A percentile compares a stretch with the other conserved stretches of the same genome.
phyloP scores from a whole-genome alignment of 2,113 vertebrate genomes.

The Istiophorus platypterus region DNA sequence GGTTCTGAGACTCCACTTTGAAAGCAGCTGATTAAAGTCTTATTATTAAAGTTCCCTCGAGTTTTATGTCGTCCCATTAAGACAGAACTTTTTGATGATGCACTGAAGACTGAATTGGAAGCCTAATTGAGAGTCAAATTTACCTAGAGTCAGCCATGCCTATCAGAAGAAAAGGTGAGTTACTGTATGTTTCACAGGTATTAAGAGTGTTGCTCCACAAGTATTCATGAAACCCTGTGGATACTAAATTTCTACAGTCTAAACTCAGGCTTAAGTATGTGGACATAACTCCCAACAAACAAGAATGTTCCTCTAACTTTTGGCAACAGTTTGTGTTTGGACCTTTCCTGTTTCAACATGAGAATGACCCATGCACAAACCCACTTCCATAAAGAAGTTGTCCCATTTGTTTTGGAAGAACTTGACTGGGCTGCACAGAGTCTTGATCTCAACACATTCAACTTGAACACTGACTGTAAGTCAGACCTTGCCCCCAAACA shows the following conservation, averaged over 20 bases:
- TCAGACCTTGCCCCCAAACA: not conserved
- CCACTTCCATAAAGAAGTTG: not conserved
- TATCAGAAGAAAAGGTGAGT: conserved; percentile 85
- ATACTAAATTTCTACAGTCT: not conserved
- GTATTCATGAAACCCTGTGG: not conserved
- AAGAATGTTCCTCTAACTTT: not conserved
- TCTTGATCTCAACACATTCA: not conserved
- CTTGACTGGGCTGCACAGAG: not conserved
- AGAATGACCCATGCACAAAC: not conserved
- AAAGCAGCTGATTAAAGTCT: not conserved
- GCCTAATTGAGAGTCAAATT: conserved; percentile 26
- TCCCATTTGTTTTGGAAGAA: not conserved
- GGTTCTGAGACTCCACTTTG: conserved; percentile 21
- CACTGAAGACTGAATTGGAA: conserved; percentile 39
- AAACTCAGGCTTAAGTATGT: not conserved
- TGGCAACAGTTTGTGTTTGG: not conserved
- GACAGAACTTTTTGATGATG: conserved; percentile 39
- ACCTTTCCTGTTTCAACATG: not conserved
- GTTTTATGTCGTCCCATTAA: not conserved
- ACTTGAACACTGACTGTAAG: not conserved
- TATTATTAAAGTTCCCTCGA: not conserved
- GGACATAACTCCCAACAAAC: not conserved
- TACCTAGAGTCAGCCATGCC: conserved; percentile 73
- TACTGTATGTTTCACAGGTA: not conserved
- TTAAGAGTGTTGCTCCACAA: not conserved